Percentiles rank a stretch among this genome's conserved stretches.
Conservation (phyloP, 2,113 vertebrate genomes). For the Salvelinus fontinalis region DNA sequence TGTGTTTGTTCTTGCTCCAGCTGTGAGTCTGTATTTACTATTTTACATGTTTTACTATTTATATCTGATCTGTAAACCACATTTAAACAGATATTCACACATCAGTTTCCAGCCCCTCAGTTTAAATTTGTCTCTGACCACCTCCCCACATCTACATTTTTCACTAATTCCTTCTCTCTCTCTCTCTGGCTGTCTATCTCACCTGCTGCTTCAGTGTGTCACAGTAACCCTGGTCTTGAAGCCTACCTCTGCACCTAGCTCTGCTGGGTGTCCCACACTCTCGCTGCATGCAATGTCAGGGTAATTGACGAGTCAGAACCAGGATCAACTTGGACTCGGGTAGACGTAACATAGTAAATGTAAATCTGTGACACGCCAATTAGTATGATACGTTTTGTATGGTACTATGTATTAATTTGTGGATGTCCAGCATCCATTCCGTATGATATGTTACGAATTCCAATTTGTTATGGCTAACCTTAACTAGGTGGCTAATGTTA, state of each 20-base stretch:
- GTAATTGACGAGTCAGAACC: constrained; percentile 7
- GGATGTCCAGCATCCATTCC: no score
- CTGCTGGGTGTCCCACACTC: constrained; percentile 7
- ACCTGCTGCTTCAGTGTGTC: not conserved
- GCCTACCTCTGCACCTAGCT: not conserved
- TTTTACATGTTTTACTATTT: no score
- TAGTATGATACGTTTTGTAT: no score
- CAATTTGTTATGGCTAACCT: no score
- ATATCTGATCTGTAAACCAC: not conserved
- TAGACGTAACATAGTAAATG: no score
- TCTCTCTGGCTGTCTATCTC: not conserved
- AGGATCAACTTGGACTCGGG: no score
- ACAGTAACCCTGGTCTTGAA: not conserved
- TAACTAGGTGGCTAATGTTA: no score
- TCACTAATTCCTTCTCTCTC: not conserved
- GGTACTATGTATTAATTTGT: no score
- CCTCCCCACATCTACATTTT: not conserved
- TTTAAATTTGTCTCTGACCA: not conserved
- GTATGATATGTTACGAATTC: no score
- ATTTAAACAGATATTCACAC: not conserved
- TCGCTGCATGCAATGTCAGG: constrained; percentile 15
- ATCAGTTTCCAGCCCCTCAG: not conserved
- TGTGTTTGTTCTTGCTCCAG: no score
- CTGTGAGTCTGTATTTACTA: no score
- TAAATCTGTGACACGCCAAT: no score